Evolutionary conservation across 2,888 invertebrate species (phyloP), one percentile per base, ranked within the genome.

Genomic region (Ptychoptera albimana): DNA sequence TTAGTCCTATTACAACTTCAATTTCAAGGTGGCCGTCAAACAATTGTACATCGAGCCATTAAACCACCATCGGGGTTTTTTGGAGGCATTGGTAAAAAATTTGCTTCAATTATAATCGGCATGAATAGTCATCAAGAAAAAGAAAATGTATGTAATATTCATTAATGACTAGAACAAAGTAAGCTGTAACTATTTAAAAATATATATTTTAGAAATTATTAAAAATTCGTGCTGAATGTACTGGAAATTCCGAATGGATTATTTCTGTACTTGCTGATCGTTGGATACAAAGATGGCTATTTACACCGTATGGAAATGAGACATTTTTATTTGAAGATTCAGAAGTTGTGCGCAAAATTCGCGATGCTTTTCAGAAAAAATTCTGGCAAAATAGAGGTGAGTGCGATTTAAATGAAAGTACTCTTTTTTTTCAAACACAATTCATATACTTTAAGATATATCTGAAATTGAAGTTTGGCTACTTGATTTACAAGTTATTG

Each of bases 241-340:
- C 57, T 6, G 58, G 58, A 14, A 57, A 60, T 13, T 63, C 64
- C 8, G 68, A 70, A 34, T 74, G 75, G 53, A 67, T 71, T 41
- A 71, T 86, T n/a, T 75, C 76, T 49, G 75, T 84, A 43, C 67
- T 87, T 45, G 77, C 84, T 11, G 88, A 85, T 42, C 77, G 82
- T 36, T 76, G 77, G 50, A 66, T 92, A 47, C 91, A 92, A 65
- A 79, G 84, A 57, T 92, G 92, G 92, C 68, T 73, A 41, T 72
- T 86, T 44, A 71, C 64, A 39, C 63, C 67, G 23, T 68, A 70
- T n/a, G 74, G 75, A 2, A 51, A 60, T 11, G 88, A 86, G 56
- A 74, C 77, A 58, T 65, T 85, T 50, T 63, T 85, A 48, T 82
- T 79, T 60, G 82, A 87, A 56, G 76, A 64, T 46, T 50, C 76